A percentile compares a stretch with the other conserved stretches of the same genome.
phyloP scores from a whole-genome alignment of 2,888 invertebrate species.

The Lordiphosa andalusiaca region DNA sequence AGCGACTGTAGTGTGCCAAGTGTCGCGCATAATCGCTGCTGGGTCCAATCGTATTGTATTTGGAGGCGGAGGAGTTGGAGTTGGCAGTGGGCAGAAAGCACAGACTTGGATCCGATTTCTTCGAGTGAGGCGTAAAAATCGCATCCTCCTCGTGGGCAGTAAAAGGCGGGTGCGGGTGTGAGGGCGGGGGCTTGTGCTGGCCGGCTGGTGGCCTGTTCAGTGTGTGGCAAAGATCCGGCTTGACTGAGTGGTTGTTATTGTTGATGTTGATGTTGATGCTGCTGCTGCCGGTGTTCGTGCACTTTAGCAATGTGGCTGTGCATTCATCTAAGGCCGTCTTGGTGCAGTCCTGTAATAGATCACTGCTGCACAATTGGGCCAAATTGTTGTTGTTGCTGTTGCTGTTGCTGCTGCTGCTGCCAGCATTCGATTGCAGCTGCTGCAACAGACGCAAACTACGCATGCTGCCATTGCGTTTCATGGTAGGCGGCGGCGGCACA shows the following conservation, averaged over 20 bases:
- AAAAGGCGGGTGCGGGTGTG: constrained; percentile 51
- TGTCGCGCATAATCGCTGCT: constrained; percentile 79
- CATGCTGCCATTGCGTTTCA: constrained; percentile 77
- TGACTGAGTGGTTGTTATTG: constrained; percentile 37
- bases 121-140: constrained; percentile 68
- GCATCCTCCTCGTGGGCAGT: constrained; percentile 73
- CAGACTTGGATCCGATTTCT: constrained; percentile 74
- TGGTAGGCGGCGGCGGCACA: constrained; percentile 78
- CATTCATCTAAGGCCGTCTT: constrained; percentile 77
- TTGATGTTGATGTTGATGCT: constrained; percentile 50
- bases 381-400: constrained; percentile 48
- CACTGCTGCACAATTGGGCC: constrained; percentile 71
- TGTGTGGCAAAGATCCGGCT: constrained; percentile 58
- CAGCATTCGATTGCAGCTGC: constrained; percentile 48
- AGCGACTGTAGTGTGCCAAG: constrained; percentile 74
- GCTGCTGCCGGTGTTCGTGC: constrained; percentile 62
- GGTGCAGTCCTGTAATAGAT: constrained; percentile 70
- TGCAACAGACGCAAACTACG: constrained; percentile 72
- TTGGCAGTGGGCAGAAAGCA: constrained; percentile 61
- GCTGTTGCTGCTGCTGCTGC: constrained; percentile 31
- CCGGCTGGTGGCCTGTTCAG: constrained; percentile 26
- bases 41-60: constrained; percentile 80
- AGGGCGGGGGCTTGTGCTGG: constrained; percentile 20
- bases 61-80: constrained; percentile 60
- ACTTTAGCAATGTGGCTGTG: constrained; percentile 78